Evolutionary conservation across 2,797 vertebrate genomes (phyloP), one percentile per base, ranked within the genome.

Genomic region (Decapterus maruadsi): DNA sequence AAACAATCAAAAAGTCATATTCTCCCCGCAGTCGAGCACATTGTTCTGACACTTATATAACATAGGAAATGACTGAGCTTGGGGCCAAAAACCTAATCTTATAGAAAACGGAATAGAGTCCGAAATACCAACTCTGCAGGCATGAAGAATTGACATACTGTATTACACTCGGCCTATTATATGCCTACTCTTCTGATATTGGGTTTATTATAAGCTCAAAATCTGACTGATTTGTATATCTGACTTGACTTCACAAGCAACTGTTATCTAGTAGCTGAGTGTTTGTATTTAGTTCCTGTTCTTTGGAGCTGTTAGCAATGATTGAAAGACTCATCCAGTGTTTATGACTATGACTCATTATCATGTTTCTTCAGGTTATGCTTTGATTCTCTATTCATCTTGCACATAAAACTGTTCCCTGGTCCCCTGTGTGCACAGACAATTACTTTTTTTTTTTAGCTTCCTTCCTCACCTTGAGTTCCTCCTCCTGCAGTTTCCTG

Each of bases 401-500:
- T 4, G 1, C 0, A 0, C 36, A 56, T 34, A 10, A 65, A 42
- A 31, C 19, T 8, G 16, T 48, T 46, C 2, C 36, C 10, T 4
- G 8, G 9, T 26, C 19, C 19, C 55, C 29, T 50, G 45, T 40
- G 10, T 69, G 1, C 6, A 45, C 5, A 51, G n/a, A 46, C 20
- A 11, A 42, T 43, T 51, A 2, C 1, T 13, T 17, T 50, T 8
- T 53, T 5, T 29, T 8, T 53, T 5, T 29, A 3, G 7, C 20
- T 56, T 50, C 8, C 11, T 31, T 34, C 31, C 85, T 92, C 77
- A 99, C 98, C 96, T 96, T 93, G 9, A 99, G 86, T 81, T 99
- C 98, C 77, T 99, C 96, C 51, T 99, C 96, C 72, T 99, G 98
- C 59, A 99, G 82, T 74, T 84, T 97, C 76, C 96, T 95, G 75